Percentiles rank a stretch among this genome's conserved stretches.
Evolutionary conservation across 2,797 vertebrate species (phyloP).

Genomic region (Scyliorhinus canicula): DNA sequence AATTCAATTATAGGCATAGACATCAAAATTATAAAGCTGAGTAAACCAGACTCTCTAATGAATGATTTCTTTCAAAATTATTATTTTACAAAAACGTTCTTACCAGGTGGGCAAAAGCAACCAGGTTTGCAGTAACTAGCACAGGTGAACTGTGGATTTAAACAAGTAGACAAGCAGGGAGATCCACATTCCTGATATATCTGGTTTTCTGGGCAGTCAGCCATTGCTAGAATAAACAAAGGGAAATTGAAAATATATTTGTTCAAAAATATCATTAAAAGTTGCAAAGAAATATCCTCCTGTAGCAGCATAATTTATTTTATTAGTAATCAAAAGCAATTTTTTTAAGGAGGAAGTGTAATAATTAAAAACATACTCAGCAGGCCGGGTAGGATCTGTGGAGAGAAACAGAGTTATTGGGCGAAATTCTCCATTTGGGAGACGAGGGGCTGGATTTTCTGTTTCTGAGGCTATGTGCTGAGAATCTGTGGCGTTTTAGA

Average conservation of each 20-base stretch:
- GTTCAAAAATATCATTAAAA: not conserved
- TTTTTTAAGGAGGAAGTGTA: not conserved
- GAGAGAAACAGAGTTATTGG: not conserved
- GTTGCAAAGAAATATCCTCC: not conserved
- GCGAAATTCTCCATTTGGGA: too few species aligned
- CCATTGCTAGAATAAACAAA: not conserved
- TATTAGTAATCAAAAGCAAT: not conserved
- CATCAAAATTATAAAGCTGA: not conserved
- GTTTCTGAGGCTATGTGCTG: too few species aligned
- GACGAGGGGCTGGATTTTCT: too few species aligned
- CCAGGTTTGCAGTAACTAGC: slow-evolving; percentile 31
- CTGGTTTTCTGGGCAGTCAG: slow-evolving; percentile 22
- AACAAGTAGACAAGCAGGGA: slow-evolving; percentile 11
- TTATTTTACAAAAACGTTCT: not conserved
- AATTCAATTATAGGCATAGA: not conserved
- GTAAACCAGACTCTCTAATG: not conserved
- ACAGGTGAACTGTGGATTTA: slow-evolving; percentile 29
- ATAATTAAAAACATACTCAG: not conserved
- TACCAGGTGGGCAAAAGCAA: slow-evolving; percentile 27
- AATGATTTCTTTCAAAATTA: not conserved
- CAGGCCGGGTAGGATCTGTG: not conserved
- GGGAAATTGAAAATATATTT: not conserved
- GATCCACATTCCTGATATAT: slow-evolving; percentile 34
- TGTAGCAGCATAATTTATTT: not conserved
- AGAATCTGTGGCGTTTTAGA: too few species aligned